Conservation (phyloP, 2,113 vertebrate genomes). For the Zootoca vivipara region DNA sequence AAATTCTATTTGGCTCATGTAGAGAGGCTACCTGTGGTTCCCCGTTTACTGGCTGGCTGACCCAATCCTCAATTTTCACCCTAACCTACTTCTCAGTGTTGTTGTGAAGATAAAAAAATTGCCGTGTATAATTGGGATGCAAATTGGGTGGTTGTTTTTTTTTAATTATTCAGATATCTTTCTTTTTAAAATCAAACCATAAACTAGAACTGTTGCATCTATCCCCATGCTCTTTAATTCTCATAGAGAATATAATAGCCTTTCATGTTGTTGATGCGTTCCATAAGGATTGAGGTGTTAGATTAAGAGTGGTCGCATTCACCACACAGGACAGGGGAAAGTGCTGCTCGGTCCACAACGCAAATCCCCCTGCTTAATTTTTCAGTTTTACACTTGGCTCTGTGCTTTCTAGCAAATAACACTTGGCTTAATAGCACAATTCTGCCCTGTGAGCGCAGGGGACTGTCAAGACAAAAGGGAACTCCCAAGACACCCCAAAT, state of each 20-base stretch:
- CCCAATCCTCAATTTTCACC: neutral
- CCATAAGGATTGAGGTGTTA: neutral
- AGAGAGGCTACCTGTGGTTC: neutral
- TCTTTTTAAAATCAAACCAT: neutral
- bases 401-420: neutral
- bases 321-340: neutral
- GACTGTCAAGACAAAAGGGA: neutral
- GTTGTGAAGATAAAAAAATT: neutral
- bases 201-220: neutral
- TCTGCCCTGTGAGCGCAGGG: neutral
- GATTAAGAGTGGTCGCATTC: neutral
- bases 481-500: neutral
- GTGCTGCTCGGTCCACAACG: neutral
- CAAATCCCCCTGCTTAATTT: neutral
- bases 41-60: neutral
- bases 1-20: neutral
- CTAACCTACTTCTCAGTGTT: neutral
- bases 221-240: neutral
- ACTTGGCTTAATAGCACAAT: neutral
- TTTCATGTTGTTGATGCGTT: neutral
- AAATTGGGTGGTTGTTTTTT: neutral
- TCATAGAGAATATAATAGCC: neutral
- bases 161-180: neutral
- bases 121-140: neutral
- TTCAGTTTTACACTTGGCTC: neutral